phyloP scores from a whole-genome alignment of 2,888 invertebrate species.

The Apotomis betuletana region DNA sequence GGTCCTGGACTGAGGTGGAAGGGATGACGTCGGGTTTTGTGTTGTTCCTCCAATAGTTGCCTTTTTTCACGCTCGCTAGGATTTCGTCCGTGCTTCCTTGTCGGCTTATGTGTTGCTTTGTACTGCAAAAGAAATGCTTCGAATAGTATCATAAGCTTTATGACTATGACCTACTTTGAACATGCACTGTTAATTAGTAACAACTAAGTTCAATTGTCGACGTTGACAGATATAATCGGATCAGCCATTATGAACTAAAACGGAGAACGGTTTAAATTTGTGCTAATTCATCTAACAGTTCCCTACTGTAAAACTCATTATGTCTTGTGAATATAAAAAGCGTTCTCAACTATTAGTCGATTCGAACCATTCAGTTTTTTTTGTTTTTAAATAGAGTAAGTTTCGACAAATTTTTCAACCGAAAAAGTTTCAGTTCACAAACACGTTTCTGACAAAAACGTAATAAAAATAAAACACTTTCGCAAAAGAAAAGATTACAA shows the following conservation, averaged over 20 bases:
- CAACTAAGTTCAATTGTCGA: too few relatives aligned
- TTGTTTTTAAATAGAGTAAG: too few relatives aligned
- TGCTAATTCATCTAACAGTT: too few relatives aligned
- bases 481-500: constrained; percentile 20
- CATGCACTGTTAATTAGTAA: too few relatives aligned
- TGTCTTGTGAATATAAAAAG: too few relatives aligned
- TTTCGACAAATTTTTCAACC: neutral
- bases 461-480: constrained; percentile 39
- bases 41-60: constrained; percentile 72
- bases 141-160: neutral
- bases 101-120: constrained; percentile 57
- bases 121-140: constrained; percentile 46
- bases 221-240: too few relatives aligned
- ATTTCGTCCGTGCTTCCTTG: constrained; percentile 74
- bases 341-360: too few relatives aligned
- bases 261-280: too few relatives aligned
- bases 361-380: too few relatives aligned
- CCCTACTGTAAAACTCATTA: too few relatives aligned
- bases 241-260: too few relatives aligned
- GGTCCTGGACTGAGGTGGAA: constrained; percentile 58
- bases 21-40: constrained; percentile 78
- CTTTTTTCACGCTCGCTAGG: constrained; percentile 68
- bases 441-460: constrained; percentile 15
- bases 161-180: too few relatives aligned
- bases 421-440: constrained; percentile 3